Evolutionary conservation across 2,797 vertebrate genomes (phyloP).

Genomic region (Alca torda): DNA sequence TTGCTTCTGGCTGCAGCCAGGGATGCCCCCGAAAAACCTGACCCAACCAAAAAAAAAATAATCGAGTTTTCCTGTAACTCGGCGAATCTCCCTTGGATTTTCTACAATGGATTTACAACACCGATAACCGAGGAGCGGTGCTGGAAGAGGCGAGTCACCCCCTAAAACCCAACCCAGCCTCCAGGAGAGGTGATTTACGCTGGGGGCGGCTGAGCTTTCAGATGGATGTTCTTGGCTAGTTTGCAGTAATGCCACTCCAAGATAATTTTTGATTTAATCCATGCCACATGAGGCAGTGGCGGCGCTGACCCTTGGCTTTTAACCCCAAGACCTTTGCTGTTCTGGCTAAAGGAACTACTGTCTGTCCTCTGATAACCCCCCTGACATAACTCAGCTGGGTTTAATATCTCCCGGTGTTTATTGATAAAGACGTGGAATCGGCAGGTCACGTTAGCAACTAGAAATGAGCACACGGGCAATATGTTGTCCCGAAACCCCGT

Average conservation of each 20-base stretch:
- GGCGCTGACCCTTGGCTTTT: slow-evolving; percentile 75
- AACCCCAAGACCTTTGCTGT: slow-evolving; percentile 66
- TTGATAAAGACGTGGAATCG: not conserved
- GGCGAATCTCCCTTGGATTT: not conserved
- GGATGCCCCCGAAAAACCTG: rapidly evolving
- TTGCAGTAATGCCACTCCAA: slow-evolving; percentile 41
- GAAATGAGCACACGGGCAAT: not conserved
- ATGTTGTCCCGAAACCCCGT: rapidly evolving
- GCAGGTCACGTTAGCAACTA: not conserved
- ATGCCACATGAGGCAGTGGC: slow-evolving; percentile 64
- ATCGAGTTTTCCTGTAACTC: not conserved
- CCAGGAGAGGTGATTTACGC: not conserved
- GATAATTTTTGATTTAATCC: slow-evolving; percentile 74
- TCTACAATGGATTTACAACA: not conserved
- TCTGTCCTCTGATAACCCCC: slow-evolving; percentile 74
- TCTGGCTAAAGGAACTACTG: slow-evolving; percentile 73
- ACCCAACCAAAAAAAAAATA: not conserved
- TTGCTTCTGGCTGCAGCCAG: not conserved
- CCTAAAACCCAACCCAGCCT: not conserved
- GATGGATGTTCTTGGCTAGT: slow-evolving; percentile 35
- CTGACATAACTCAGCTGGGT: slow-evolving; percentile 52
- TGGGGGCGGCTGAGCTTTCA: not conserved
- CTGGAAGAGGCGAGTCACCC: not conserved
- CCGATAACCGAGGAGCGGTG: rapidly evolving
- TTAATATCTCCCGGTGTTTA: slow-evolving; percentile 14